Conservation (phyloP, 2,797 vertebrate species). For the Carduelis carduelis region DNA sequence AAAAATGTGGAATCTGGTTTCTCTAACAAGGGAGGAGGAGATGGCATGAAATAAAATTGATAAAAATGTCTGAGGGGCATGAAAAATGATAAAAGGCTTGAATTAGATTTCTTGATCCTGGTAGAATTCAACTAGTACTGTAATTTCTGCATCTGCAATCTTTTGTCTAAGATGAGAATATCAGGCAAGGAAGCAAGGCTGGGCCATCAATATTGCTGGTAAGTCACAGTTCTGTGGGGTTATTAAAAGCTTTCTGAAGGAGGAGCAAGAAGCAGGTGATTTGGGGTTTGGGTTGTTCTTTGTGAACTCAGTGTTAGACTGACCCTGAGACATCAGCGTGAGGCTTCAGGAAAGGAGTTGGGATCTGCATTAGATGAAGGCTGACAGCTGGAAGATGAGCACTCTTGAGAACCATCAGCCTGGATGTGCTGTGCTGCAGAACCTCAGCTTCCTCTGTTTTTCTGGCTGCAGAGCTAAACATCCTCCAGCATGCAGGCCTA, state of each 20-base stretch:
- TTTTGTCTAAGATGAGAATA: neutral
- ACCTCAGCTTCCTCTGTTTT: neutral
- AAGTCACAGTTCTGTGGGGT: neutral
- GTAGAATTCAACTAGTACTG: neutral
- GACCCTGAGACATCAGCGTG: neutral
- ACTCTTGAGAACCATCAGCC: neutral
- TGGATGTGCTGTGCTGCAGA: neutral
- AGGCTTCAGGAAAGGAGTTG: neutral
- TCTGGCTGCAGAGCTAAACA: neutral
- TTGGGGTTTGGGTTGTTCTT: neutral
- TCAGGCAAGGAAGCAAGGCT: neutral
- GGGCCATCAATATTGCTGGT: accelerated
- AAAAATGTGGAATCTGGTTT: neutral
- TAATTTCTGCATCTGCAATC: neutral
- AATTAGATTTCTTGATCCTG: neutral
- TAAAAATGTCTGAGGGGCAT: neutral
- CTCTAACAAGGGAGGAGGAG: neutral
- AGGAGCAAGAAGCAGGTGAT: neutral
- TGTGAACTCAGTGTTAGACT: neutral
- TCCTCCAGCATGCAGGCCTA: neutral
- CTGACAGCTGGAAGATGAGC: neutral
- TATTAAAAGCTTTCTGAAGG: neutral
- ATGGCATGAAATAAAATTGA: neutral
- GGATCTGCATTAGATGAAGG: neutral
- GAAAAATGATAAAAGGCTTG: neutral